Evolutionary conservation across 2,113 vertebrate genomes (phyloP).

Genomic region (Solenodon paradoxus): DNA sequence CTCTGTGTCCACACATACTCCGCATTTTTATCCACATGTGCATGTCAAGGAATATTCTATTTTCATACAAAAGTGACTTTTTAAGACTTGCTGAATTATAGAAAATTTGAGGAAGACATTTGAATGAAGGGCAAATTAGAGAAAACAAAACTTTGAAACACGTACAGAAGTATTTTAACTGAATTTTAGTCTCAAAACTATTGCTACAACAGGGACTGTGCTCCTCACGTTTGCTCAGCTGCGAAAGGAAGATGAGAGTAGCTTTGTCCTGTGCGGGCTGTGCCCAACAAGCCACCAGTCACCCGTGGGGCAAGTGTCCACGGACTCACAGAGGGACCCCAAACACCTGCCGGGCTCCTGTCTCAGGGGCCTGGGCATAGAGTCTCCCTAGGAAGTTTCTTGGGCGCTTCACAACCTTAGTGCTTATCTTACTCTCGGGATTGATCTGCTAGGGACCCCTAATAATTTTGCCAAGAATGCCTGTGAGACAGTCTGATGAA

Average conservation of each 20-base stretch:
- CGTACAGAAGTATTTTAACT: not conserved
- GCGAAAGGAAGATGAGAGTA: not conserved
- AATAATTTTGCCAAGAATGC: slow-evolving; percentile 32
- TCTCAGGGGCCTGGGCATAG: not conserved
- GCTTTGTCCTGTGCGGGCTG: not conserved
- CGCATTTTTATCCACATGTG: not conserved
- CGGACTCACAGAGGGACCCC: not conserved
- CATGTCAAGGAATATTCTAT: not conserved
- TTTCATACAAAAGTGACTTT: not conserved
- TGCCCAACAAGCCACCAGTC: not conserved
- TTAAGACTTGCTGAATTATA: not conserved
- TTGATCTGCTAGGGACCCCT: slow-evolving; percentile 6
- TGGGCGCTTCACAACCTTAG: not conserved
- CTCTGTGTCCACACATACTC: no score
- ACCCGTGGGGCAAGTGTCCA: not conserved
- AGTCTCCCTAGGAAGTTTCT: not conserved
- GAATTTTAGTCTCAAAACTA: not conserved
- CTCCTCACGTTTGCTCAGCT: not conserved
- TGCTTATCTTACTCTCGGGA: not conserved
- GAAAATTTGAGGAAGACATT: not conserved
- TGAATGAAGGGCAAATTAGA: not conserved
- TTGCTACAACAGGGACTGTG: not conserved
- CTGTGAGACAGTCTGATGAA: slow-evolving; percentile 41
- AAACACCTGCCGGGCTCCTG: slow-evolving; percentile 27
- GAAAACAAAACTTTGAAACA: not conserved